Evolutionary conservation across 2,888 invertebrate genomes (phyloP).

Genomic region (Malthinus flaveolus): DNA sequence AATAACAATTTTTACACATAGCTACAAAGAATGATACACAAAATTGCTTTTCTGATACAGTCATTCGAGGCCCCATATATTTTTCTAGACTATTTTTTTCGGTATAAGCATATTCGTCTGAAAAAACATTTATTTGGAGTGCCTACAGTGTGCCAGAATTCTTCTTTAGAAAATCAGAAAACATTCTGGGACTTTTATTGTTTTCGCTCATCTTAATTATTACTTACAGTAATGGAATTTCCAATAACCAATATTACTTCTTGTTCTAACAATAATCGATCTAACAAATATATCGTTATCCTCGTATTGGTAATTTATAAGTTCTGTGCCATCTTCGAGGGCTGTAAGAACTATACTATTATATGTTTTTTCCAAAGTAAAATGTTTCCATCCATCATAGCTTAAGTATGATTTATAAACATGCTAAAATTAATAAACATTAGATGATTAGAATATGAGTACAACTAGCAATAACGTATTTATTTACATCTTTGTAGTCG

Average conservation of each 20-base stretch:
- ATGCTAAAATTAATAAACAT: background rate
- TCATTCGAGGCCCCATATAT: background rate
- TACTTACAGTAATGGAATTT: conserved; percentile 37
- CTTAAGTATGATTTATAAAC: background rate
- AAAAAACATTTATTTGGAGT: background rate
- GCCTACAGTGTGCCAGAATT: too few species aligned
- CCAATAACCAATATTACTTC: conserved; percentile 24
- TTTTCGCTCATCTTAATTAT: background rate
- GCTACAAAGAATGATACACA: conserved; percentile 4
- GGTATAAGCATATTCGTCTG: conserved; percentile 2
- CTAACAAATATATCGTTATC: background rate
- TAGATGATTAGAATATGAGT: too few species aligned
- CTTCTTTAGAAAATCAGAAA: too few species aligned
- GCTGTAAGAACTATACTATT: background rate
- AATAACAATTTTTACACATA: conserved; percentile 6
- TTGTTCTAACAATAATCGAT: background rate
- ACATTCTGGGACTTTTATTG: too few species aligned
- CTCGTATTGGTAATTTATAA: background rate
- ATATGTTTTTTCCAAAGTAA: background rate
- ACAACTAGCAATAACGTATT: background rate
- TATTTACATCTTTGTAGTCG: background rate
- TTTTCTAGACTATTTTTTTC: background rate
- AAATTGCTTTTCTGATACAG: background rate
- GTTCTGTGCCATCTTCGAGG: background rate
- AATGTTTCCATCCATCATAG: conserved; percentile 1